These are phyloP conservation scores for Melanotaenia boesemani DNA, from an alignment of 2,797 vertebrate species.

Conservation along the genomic window DNA sequence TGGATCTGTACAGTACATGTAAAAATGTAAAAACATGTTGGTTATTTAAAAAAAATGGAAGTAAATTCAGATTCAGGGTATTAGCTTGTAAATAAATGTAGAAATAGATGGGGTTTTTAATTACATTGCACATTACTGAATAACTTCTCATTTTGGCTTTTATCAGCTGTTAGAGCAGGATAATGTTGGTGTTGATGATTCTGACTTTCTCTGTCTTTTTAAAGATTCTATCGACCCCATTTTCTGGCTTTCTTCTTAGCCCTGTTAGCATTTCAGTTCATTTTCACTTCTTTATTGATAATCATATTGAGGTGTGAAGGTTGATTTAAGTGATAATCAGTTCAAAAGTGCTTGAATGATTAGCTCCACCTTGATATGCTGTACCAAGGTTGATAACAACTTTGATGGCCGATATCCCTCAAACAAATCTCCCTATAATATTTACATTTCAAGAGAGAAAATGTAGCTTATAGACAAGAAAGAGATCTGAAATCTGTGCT, in stretches of 20 bases:
- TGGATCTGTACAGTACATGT: no score
- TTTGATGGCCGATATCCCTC: conserved; percentile 38
- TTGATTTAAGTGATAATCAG: conserved; percentile 53
- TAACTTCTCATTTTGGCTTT: no score
- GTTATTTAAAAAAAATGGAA: no score
- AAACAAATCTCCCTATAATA: conserved; percentile 15
- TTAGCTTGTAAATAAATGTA: no score
- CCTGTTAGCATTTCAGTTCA: conserved; percentile 23
- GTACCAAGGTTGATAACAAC: conserved; percentile 53
- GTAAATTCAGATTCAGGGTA: no score
- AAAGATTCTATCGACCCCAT: no score
- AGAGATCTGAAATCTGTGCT: conserved; percentile 23
- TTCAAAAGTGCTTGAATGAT: conserved; percentile 52
- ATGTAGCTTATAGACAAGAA: conserved; percentile 14
- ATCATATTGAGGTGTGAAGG: conserved; percentile 58
- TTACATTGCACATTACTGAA: no score
- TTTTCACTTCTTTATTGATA: conserved; percentile 32
- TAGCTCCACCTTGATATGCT: conserved; percentile 62
- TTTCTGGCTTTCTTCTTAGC: conserved; percentile 9
- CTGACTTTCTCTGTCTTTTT: no score
- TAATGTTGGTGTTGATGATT: no score
- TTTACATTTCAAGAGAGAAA: conserved; percentile 26
- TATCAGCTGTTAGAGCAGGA: no score
- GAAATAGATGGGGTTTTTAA: no score
- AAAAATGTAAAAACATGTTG: no score